Conservation (phyloP, 2,113 vertebrate genomes). For the Enhydra lutris region DNA sequence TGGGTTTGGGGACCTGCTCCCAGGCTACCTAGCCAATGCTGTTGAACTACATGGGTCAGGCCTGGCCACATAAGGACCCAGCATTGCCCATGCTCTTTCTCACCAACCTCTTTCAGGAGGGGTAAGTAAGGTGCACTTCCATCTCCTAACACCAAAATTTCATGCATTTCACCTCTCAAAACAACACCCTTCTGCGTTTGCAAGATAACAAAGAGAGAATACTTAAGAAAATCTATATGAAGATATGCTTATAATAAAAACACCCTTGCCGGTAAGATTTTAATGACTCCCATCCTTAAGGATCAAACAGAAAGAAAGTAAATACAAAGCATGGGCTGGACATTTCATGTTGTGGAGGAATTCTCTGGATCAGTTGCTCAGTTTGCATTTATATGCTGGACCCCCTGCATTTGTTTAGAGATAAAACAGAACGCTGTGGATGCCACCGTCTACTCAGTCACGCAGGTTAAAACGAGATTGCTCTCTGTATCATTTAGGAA, state of each 20-base stretch:
- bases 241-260: constrained; percentile 13
- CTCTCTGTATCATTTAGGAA: neutral
- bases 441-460: neutral
- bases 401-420: neutral
- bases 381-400: neutral
- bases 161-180: neutral
- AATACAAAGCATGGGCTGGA: neutral
- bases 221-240: neutral
- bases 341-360: neutral
- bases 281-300: neutral
- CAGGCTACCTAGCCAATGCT: neutral
- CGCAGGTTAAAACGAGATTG: neutral
- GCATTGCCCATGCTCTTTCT: neutral
- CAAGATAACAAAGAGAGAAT: neutral
- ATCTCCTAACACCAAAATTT: neutral
- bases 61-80: neutral
- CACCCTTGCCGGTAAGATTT: neutral
- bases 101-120: neutral
- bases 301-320: constrained; percentile 6
- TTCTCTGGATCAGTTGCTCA: neutral
- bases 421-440: neutral
- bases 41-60: neutral
- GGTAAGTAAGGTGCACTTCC: fast-evolving
- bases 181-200: neutral
- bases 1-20: neutral